Evolutionary conservation across 2,888 invertebrate species (phyloP).

Genomic region (Nudaria mundana): DNA sequence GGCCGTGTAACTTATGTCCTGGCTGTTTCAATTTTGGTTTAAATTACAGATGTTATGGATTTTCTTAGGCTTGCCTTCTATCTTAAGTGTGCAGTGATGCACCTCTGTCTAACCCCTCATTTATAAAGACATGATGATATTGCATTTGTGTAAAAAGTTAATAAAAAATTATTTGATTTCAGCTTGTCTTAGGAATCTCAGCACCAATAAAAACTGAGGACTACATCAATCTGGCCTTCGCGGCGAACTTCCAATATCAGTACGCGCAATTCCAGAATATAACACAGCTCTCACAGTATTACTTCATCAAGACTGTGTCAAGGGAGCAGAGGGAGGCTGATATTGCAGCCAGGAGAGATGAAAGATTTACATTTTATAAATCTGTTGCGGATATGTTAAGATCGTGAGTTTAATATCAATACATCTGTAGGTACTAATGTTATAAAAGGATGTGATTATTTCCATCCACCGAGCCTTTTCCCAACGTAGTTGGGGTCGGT

Average conservation of each 20-base stretch:
- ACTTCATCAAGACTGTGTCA: conserved; percentile 62
- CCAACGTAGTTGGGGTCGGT: no score
- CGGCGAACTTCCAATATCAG: conserved; percentile 85
- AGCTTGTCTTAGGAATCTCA: conserved; percentile 82
- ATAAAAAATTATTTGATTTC: conserved; percentile 18
- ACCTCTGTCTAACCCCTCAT: no score
- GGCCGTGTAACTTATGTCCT: no score
- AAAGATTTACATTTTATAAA: conserved; percentile 61
- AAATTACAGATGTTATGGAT: no score
- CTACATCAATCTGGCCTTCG: conserved; percentile 76
- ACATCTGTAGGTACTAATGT: no score
- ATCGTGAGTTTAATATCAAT: conserved; percentile 55
- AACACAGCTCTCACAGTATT: conserved; percentile 71
- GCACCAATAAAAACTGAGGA: conserved; percentile 80
- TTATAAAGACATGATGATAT: no score
- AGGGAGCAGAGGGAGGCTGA: conserved; percentile 63
- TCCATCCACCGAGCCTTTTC: no score
- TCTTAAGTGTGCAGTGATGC: no score
- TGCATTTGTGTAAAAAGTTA: neutral
- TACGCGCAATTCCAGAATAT: conserved; percentile 79
- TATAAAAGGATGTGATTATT: no score
- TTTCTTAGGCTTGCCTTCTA: no score
- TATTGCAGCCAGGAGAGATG: conserved; percentile 47
- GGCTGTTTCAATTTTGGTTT: no score
- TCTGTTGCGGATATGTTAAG: conserved; percentile 56